These are phyloP conservation scores for Vollenhovia emeryi DNA, from an alignment of 1,140 invertebrate genomes.

Conservation along the genomic window DNA sequence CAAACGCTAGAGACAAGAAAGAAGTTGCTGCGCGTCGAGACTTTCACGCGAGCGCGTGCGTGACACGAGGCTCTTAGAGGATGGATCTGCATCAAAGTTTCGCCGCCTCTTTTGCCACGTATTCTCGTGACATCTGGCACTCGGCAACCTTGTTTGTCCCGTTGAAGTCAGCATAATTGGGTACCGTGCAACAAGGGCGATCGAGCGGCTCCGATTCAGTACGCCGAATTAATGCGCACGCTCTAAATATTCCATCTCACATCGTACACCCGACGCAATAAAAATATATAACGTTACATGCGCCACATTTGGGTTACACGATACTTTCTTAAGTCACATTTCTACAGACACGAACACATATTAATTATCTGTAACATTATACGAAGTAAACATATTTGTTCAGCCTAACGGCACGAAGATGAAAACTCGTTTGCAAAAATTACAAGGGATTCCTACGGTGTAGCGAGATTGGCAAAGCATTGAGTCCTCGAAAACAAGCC, in stretches of 20 bases:
- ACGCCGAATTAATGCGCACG: slow-evolving; percentile 41
- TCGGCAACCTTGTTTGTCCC: slow-evolving; percentile 81
- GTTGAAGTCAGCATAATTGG: slow-evolving; percentile 81
- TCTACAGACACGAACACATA: not conserved
- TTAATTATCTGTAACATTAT: not conserved
- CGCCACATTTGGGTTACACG: not conserved
- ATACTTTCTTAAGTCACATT: not conserved
- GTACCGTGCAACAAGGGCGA: slow-evolving; percentile 68
- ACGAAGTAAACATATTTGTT: not conserved
- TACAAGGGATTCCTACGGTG: not conserved
- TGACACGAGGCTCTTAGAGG: slow-evolving; percentile 73
- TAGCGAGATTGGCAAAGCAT: slow-evolving; percentile 18
- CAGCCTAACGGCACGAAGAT: not conserved
- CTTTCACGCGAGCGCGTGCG: slow-evolving; percentile 64
- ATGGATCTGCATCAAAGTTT: slow-evolving; percentile 71
- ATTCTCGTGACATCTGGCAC: slow-evolving; percentile 81
- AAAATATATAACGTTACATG: not conserved
- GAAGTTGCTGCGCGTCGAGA: not conserved
- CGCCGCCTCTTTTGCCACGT: slow-evolving; percentile 72
- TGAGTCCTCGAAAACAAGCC: slow-evolving; percentile 26
- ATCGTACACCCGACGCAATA: not conserved
- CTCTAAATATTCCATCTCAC: slow-evolving; percentile 6
- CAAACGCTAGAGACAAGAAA: slow-evolving; percentile 23
- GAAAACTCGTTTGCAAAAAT: not conserved
- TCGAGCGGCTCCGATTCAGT: slow-evolving; percentile 60